Evolutionary conservation across 2,888 invertebrate genomes (phyloP).

Genomic region (Ptilodon capucinus): DNA sequence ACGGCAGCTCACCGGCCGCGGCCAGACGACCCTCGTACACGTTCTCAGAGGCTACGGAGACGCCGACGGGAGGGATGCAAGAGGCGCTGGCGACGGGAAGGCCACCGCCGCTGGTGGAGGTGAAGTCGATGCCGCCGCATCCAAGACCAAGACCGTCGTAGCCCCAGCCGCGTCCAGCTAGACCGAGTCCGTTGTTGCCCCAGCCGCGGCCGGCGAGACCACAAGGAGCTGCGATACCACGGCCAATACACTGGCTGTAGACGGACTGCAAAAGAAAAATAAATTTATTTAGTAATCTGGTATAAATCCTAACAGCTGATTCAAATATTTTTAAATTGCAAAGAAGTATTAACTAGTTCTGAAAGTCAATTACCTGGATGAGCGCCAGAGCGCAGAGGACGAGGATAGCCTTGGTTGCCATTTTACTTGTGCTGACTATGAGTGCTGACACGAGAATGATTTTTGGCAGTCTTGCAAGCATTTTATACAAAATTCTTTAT

Average conservation of each 20-base stretch:
- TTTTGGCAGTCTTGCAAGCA: too few relatives aligned
- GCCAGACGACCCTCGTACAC: constrained; percentile 41
- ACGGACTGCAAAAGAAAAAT: constrained; percentile 3
- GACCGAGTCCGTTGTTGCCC: neutral
- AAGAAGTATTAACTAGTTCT: too few relatives aligned
- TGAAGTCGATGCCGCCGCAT: constrained; percentile 11
- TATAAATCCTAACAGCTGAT: too few relatives aligned
- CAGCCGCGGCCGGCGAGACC: neutral
- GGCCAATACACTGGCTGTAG: neutral
- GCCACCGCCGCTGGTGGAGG: constrained; percentile 34
- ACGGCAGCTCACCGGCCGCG: constrained; percentile 45
- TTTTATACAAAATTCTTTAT: constrained; percentile 9
- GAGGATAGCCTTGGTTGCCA: constrained; percentile 18
- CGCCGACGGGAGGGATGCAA: constrained; percentile 39
- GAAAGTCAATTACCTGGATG: constrained; percentile 24
- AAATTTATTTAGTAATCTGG: too few relatives aligned
- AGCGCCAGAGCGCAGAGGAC: constrained; percentile 20
- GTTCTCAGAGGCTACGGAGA: constrained; percentile 47
- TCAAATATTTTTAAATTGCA: too few relatives aligned
- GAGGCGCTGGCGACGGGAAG: constrained; percentile 40
- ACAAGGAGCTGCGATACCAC: neutral
- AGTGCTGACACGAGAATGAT: constrained; percentile 10
- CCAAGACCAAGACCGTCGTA: neutral
- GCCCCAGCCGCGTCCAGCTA: neutral
- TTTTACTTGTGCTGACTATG: constrained; percentile 4